Base-by-base conservation (phyloP, 2,888 invertebrate species). In the Horisme vitalbata region DNA sequence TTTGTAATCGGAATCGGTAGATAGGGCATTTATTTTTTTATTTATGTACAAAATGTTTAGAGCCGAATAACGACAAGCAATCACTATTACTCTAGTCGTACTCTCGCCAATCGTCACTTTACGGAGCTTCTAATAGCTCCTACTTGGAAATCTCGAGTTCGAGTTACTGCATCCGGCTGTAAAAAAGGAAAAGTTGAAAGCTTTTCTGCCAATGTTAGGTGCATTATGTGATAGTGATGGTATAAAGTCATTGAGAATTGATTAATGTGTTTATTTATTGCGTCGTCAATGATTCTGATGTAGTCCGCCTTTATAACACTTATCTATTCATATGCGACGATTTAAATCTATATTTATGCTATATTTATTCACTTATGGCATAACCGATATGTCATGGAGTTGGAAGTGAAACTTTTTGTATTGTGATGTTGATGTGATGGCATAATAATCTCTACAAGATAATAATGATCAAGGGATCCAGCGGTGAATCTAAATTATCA, bases 111-210 rank as follows among this genome's bases (percentile, higher is more conserved):
- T 61, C 62, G 49, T 45, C 53, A 62, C 57, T 64, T 63, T 57
- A 59, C 59, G 47, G 45, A 48, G 54, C 46, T 55, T 57, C 48
- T 59, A 61, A 59, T 61, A 59, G 64, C 62, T 63, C 55, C 51
- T 59, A 55, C 61, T 59, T 52, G 53, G 65, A 58, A 65, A 60
- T 62, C 57, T 65, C 50, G 50, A 61, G 55, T 59, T 64, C 51
- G 55, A 62, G 61, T 59, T 62, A 59, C 57, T 59, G 63, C 63
- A 71, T 71, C 71, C 69, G 70, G 67, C 63, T 65, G 61, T 70
- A 65, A 71, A 71, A 72, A 68, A 71, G 70, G 66, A 70, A 72
- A 73, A 73, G 52, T 63, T 61, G 54, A 46, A 50, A 57, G 65
- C 60, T 71, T 72, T 71, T 62, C 61, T 61, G 53, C 63, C 59